Base-by-base conservation (phyloP, 1,140 invertebrate species). In the Drosophila tristis region DNA sequence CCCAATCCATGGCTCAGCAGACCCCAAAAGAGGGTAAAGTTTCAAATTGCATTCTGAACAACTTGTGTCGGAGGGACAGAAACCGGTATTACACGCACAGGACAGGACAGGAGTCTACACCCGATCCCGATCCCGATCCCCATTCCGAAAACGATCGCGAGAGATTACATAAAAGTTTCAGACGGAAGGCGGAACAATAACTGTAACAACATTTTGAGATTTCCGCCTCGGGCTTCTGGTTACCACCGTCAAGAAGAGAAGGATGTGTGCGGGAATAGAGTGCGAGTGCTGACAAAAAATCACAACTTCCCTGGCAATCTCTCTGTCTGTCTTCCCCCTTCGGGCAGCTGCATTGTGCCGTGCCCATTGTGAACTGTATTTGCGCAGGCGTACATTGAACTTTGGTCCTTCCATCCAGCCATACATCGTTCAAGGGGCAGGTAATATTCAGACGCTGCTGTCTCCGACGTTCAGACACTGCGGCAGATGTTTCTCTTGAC, bases 381-480 rank as follows among this genome's bases (percentile, higher is more conserved):
- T 87, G 84, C 79, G 79, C 79, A 90, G 85, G 84, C 84, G 84
- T 87, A 76, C 84, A 59, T 89, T 87, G 85, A 87, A 89, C 84
- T 78, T 67, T 77, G 57, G 59, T 61, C 57, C 70, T 66, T 47
- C 23, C 35, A 39, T 39, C 35, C 31, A 11, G 9, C 31, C 31
- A 9, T 3, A 8, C 9, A 39, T 13, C 35, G 35, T 53, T 39
- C 31, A 13, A 31, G 0, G 53, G 29, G 53, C 66, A 78, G 65
- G 60, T 74, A 74, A 47, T 11, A 47, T 29, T 25, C 45, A 39
- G 62, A 65, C 29, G 35, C 35, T 31, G 31, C 31, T 31, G 31
- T 31, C 31, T 31, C 31, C 31, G 31, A 68, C 29, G 35, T 11
- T 31, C 67, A 80, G 77, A 74, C 80, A 63, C 55, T 58, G 59